Percentiles rank a stretch among this genome's conserved stretches.
These are phyloP conservation scores for Leptinotarsa haldemani DNA, from an alignment of 2,888 invertebrate species.

Conservation along the genomic window DNA sequence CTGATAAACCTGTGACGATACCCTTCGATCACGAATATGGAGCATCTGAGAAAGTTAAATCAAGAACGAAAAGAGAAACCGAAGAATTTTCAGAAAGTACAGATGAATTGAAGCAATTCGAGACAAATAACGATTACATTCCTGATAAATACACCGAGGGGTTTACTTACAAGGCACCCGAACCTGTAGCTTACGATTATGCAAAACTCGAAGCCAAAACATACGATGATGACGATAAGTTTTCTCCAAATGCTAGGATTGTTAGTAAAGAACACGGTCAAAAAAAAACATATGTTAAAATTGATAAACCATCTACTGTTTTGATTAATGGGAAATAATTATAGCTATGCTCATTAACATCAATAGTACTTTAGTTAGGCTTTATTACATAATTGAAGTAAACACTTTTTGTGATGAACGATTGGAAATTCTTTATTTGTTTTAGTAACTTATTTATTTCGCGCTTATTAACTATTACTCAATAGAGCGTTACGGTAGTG, in stretches of 20 bases:
- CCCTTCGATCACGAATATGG: conserved; percentile 60
- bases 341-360: background rate
- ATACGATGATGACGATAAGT: conserved; percentile 53
- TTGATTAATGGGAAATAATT: background rate
- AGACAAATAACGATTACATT: conserved; percentile 15
- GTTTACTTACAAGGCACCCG: conserved; percentile 43
- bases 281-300: conserved; percentile 46
- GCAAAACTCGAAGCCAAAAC: conserved; percentile 50
- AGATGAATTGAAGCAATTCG: conserved; percentile 9
- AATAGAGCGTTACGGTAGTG: conserved; percentile 9
- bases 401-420: conserved; percentile 21
- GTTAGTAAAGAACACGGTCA: conserved; percentile 50
- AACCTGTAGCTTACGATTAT: conserved; percentile 45
- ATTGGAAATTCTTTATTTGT: conserved; percentile 27
- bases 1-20: conserved; percentile 57
- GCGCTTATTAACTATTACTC: conserved; percentile 1
- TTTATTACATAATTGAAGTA: background rate
- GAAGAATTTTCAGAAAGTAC: conserved; percentile 24
- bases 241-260: conserved; percentile 57
- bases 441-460: conserved; percentile 35
- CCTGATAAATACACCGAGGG: conserved; percentile 55
- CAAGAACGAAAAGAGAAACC: conserved; percentile 28
- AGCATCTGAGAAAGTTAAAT: conserved; percentile 52
- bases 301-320: conserved; percentile 35
- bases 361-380: background rate